These are phyloP conservation scores for Epinephelus cyanopodus DNA, from an alignment of 2,113 vertebrate species.

Conservation along the genomic window DNA sequence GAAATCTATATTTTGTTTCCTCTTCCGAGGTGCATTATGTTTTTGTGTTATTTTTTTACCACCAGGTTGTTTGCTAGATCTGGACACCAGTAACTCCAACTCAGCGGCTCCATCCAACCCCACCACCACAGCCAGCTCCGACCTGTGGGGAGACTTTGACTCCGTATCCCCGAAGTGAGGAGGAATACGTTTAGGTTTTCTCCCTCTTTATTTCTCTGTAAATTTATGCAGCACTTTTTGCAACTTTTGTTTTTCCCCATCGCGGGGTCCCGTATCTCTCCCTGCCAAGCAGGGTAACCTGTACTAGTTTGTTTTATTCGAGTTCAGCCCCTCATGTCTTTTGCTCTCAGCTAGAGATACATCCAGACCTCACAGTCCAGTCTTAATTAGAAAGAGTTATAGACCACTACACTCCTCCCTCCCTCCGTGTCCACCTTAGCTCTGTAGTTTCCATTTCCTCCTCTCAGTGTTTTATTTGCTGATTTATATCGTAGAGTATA, in stretches of 20 bases:
- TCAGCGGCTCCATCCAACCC: constrained; percentile 67
- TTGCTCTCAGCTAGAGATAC: constrained; percentile 17
- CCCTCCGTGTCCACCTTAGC: background rate
- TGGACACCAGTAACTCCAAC: constrained; percentile 82
- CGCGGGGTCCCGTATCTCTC: constrained; percentile 38
- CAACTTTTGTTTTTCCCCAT: constrained; percentile 41
- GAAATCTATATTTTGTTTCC: background rate
- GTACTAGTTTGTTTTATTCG: constrained; percentile 36
- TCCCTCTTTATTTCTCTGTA: constrained; percentile 34
- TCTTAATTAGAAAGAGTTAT: constrained; percentile 20
- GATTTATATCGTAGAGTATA: constrained; percentile 39
- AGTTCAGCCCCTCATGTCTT: constrained; percentile 18
- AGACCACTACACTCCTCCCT: background rate
- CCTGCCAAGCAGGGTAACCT: constrained; percentile 54
- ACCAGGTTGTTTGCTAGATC: constrained; percentile 80
- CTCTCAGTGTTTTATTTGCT: constrained; percentile 20
- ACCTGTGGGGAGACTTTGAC: constrained; percentile 95
- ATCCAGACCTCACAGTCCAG: constrained; percentile 17
- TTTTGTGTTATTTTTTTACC: constrained; percentile 5
- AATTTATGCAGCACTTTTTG: constrained; percentile 67
- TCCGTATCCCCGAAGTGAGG: constrained; percentile 91
- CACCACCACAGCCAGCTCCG: constrained; percentile 71
- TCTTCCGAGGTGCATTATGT: background rate
- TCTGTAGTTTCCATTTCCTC: constrained; percentile 15
- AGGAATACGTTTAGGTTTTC: background rate